A percentile compares a stretch with the other conserved stretches of the same genome.
These are phyloP conservation scores for Capreolus pygargus DNA, from an alignment of 2,113 vertebrate species.

Conservation along the genomic window DNA sequence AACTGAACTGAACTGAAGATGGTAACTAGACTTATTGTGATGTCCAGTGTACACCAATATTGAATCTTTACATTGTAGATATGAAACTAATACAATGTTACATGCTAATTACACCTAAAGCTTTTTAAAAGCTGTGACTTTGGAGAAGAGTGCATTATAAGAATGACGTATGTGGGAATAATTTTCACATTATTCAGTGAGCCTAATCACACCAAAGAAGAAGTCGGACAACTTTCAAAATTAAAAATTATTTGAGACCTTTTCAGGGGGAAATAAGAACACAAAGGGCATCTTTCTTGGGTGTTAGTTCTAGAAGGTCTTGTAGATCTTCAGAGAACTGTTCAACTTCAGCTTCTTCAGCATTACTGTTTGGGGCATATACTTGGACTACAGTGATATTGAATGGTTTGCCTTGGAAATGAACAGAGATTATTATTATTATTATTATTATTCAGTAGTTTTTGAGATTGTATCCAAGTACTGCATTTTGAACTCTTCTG, in stretches of 20 bases:
- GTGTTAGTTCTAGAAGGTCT: background rate
- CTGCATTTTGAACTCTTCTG: background rate
- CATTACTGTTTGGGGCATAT: background rate
- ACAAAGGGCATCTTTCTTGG: background rate
- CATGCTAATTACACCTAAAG: background rate
- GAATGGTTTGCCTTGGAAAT: background rate
- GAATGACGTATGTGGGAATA: background rate
- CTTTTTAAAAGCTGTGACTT: background rate
- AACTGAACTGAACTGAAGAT: background rate
- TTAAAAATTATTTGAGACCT: background rate
- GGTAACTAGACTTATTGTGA: background rate
- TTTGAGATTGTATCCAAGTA: background rate
- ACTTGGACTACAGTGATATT: background rate
- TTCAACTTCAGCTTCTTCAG: background rate
- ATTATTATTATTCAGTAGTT: too few relatives aligned
- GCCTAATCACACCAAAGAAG: constrained; percentile 16
- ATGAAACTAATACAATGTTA: background rate
- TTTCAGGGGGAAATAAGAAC: background rate
- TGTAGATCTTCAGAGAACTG: background rate
- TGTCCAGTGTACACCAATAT: background rate
- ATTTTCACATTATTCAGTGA: background rate
- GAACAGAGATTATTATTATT: too few relatives aligned
- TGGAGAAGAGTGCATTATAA: background rate
- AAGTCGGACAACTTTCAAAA: background rate
- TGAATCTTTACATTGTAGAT: background rate